Conservation (phyloP, 2,888 invertebrate species). For the Brachyptera risi region DNA sequence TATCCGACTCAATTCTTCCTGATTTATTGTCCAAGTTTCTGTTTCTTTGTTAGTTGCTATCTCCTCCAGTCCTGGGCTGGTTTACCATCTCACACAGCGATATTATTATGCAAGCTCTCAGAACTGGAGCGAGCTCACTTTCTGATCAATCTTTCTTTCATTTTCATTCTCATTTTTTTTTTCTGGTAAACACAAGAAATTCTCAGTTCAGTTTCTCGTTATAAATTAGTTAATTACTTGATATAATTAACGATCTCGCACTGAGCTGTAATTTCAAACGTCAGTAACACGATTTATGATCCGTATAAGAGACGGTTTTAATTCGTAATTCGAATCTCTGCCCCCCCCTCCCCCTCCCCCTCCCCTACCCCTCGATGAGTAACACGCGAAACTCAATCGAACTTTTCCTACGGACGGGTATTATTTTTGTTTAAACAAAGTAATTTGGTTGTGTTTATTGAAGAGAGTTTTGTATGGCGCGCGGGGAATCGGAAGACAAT, state of each 20-base stretch:
- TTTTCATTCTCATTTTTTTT: too few relatives aligned
- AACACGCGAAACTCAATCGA: background rate
- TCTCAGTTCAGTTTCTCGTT: background rate
- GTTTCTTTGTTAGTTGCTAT: too few relatives aligned
- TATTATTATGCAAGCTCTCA: constrained; percentile 16
- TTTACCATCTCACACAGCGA: too few relatives aligned
- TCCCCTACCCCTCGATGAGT: too few relatives aligned
- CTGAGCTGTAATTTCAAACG: constrained; percentile 5
- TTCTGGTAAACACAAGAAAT: background rate
- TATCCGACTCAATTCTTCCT: too few relatives aligned
- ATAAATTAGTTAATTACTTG: constrained; percentile 12
- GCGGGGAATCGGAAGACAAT: constrained; percentile 4
- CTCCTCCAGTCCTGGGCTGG: too few relatives aligned
- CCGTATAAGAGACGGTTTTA: background rate
- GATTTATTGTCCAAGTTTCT: constrained; percentile 30
- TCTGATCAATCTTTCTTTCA: constrained; percentile 1
- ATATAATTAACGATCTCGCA: background rate
- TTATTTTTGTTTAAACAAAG: constrained; percentile 15
- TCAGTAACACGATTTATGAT: background rate
- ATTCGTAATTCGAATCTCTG: too few relatives aligned
- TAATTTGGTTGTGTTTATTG: constrained; percentile 7
- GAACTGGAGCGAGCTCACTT: constrained; percentile 17
- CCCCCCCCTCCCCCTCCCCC: too few relatives aligned
- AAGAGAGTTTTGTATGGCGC: constrained; percentile 8
- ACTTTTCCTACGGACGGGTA: background rate